Percentiles rank a stretch among this genome's conserved stretches.
Evolutionary conservation across 1,140 invertebrate species (phyloP).

Genomic region (Mycetomoellerius zeteki): DNA sequence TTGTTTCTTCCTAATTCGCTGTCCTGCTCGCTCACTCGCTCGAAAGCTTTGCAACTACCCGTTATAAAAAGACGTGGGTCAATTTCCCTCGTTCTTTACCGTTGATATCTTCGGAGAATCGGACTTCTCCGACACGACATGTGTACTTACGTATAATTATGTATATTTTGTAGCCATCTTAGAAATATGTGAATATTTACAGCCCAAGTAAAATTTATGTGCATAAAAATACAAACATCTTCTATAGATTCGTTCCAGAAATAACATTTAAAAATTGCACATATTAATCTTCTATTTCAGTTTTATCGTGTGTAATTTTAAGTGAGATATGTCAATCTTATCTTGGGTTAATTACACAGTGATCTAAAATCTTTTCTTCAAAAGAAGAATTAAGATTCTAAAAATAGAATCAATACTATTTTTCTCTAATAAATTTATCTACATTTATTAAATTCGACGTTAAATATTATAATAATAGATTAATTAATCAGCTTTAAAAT

Average conservation of each 20-base stretch:
- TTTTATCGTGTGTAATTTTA: conserved; percentile 8
- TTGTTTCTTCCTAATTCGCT: conserved; percentile 19
- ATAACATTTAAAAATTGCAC: not conserved
- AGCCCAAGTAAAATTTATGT: conserved; percentile 2
- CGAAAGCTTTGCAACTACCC: conserved; percentile 21
- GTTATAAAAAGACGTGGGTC: conserved; percentile 55
- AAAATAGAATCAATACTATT: not conserved
- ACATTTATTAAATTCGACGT: not conserved
- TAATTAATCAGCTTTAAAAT: not conserved
- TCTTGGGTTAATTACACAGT: not conserved
- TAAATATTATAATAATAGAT: not conserved
- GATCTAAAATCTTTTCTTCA: not conserved
- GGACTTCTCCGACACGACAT: conserved; percentile 2
- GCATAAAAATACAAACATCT: not conserved
- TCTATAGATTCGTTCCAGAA: not conserved
- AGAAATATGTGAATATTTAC: not conserved
- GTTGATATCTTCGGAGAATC: not conserved
- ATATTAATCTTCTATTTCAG: not conserved
- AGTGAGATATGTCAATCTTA: not conserved
- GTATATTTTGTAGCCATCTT: not conserved
- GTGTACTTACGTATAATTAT: conserved; percentile 25
- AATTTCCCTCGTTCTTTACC: conserved; percentile 32
- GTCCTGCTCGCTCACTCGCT: conserved; percentile 20
- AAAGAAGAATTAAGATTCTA: not conserved
- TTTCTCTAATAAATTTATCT: not conserved